phyloP scores from a whole-genome alignment of 1,140 invertebrate genomes.

The Euwallacea similis region DNA sequence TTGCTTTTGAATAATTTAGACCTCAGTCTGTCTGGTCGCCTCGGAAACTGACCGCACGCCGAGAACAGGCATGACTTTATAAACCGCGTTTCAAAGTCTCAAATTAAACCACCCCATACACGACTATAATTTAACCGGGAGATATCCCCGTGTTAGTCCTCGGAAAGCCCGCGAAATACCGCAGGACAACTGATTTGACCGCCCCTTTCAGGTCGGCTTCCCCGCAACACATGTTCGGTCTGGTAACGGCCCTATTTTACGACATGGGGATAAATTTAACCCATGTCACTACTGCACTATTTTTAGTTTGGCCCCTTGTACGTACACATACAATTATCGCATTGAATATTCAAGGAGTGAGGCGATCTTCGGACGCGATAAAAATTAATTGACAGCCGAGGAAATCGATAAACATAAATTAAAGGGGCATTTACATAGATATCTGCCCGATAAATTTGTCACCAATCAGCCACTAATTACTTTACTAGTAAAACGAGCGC shows the following conservation, averaged over 20 bases:
- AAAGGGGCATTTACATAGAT: constrained; percentile 27
- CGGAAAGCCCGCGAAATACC: constrained; percentile 18
- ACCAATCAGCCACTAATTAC: constrained; percentile 30
- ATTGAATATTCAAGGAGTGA: background rate
- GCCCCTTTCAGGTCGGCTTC: constrained; percentile 23
- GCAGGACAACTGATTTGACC: constrained; percentile 35
- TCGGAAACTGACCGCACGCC: constrained; percentile 23
- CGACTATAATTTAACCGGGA: too few species aligned
- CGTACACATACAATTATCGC: background rate
- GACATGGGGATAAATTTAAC: constrained; percentile 25
- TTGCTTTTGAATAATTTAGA: constrained; percentile 27
- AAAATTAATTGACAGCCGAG: constrained; percentile 20
- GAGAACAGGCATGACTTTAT: background rate
- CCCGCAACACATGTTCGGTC: constrained; percentile 29
- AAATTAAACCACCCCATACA: too few species aligned
- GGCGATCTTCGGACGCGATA: background rate
- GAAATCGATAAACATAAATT: constrained; percentile 28
- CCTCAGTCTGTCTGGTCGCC: constrained; percentile 20
- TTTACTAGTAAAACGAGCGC: constrained; percentile 20
- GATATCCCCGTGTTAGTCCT: too few species aligned
- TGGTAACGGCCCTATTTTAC: constrained; percentile 29
- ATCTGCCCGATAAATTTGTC: constrained; percentile 31
- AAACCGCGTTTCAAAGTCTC: too few species aligned
- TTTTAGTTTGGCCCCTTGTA: background rate
- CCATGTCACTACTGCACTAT: background rate